Conservation (phyloP, 2,113 vertebrate species). For the Thinocorus orbignyianus region DNA sequence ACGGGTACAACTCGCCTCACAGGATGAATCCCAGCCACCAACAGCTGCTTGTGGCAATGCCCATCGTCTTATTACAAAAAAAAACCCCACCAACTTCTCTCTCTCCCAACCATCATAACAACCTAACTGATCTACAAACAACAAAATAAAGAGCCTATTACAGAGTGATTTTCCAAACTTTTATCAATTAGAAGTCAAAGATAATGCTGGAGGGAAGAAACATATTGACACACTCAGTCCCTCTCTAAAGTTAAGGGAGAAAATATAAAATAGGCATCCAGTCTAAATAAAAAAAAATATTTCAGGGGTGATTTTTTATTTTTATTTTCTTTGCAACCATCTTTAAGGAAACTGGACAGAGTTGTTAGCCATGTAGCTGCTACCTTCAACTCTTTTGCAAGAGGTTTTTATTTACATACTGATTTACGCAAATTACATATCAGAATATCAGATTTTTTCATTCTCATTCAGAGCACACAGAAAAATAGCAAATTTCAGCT, state of each 20-base stretch:
- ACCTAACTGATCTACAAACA: neutral
- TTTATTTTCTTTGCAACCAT: neutral
- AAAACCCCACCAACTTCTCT: neutral
- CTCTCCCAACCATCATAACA: neutral
- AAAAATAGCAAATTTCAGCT: neutral
- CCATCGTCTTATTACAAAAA: too few species aligned
- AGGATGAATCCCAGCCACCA: neutral
- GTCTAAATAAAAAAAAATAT: neutral
- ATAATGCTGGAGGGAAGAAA: neutral
- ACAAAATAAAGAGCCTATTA: neutral
- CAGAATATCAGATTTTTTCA: neutral
- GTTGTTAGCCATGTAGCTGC: neutral
- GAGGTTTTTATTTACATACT: neutral
- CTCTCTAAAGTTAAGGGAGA: neutral
- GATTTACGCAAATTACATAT: neutral
- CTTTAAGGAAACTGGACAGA: neutral
- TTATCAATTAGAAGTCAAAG: neutral
- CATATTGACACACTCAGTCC: rapidly evolving
- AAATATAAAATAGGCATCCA: neutral
- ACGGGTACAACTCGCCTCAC: neutral
- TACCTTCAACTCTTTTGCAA: neutral
- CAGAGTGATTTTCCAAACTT: neutral
- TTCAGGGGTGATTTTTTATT: neutral
- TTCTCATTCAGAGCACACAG: neutral
- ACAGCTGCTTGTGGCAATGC: neutral